Conservation (phyloP, 2,113 vertebrate species). For the Pteronura brasiliensis region DNA sequence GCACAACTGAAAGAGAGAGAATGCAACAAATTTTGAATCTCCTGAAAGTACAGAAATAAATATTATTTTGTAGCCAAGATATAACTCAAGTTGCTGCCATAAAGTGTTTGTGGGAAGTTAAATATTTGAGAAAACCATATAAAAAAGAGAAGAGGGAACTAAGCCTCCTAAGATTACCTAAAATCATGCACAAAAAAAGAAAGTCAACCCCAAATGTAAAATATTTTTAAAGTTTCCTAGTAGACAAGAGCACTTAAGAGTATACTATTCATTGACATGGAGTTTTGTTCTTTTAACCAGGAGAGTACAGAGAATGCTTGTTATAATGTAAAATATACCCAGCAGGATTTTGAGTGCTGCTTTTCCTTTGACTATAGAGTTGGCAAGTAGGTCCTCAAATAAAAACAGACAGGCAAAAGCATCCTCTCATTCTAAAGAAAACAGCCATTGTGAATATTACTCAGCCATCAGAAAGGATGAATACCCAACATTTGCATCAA, state of each 20-base stretch:
- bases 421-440: neutral
- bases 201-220: neutral
- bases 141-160: neutral
- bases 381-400: neutral
- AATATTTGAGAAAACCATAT: neutral
- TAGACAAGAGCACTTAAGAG: neutral
- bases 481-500: too few relatives aligned
- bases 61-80: neutral
- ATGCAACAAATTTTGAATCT: neutral
- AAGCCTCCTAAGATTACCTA: neutral
- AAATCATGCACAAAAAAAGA: neutral
- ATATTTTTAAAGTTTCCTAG: neutral
- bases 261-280: neutral
- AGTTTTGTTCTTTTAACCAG: neutral
- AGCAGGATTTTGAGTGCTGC: neutral
- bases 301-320: neutral
- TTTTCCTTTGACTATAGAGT: neutral
- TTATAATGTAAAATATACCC: neutral
- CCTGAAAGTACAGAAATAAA: neutral
- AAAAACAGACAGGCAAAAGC: neutral
- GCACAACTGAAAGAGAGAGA: neutral
- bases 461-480: too few relatives aligned
- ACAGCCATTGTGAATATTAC: neutral
- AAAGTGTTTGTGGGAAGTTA: neutral
- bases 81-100: neutral